Percentiles rank a stretch among this genome's conserved stretches.
Evolutionary conservation across 2,888 invertebrate genomes (phyloP).

Genomic region (Eupithecia abbreviata): DNA sequence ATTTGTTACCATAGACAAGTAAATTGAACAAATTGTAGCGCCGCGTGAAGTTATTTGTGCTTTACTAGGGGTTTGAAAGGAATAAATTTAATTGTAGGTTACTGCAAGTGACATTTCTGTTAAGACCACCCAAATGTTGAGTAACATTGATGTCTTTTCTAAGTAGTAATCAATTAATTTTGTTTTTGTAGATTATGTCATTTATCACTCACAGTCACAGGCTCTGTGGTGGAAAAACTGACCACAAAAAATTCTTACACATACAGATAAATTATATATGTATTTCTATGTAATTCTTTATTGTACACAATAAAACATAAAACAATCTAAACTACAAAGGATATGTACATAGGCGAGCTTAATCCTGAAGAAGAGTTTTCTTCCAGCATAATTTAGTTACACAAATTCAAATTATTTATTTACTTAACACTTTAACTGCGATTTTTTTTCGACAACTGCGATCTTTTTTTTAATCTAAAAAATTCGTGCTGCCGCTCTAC

Average conservation of each 20-base stretch:
- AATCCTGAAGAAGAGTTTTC: too few relatives aligned
- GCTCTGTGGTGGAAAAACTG: background rate
- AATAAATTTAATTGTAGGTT: conserved; percentile 49
- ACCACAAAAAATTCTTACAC: background rate
- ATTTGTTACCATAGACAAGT: conserved; percentile 47
- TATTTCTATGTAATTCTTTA: too few relatives aligned
- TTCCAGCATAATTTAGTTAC: too few relatives aligned
- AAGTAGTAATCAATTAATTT: conserved; percentile 1
- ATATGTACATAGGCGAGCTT: too few relatives aligned
- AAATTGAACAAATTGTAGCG: conserved; percentile 66
- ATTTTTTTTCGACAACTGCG: too few relatives aligned
- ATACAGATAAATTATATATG: background rate
- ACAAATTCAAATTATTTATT: too few relatives aligned
- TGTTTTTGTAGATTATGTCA: background rate
- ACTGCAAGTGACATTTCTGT: conserved; percentile 35
- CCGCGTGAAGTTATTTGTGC: conserved; percentile 69
- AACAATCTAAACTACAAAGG: too few relatives aligned
- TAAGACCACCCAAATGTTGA: conserved; percentile 37
- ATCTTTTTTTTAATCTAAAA: too few relatives aligned
- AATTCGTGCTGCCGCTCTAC: too few relatives aligned
- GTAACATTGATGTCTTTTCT: conserved; percentile 5
- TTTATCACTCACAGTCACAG: background rate
- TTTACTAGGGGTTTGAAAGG: conserved; percentile 42
- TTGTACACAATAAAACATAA: too few relatives aligned
- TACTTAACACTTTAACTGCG: too few relatives aligned